Percentiles rank a stretch among this genome's conserved stretches.
Evolutionary conservation across 2,113 vertebrate species (phyloP).

Genomic region (Garra rufa): DNA sequence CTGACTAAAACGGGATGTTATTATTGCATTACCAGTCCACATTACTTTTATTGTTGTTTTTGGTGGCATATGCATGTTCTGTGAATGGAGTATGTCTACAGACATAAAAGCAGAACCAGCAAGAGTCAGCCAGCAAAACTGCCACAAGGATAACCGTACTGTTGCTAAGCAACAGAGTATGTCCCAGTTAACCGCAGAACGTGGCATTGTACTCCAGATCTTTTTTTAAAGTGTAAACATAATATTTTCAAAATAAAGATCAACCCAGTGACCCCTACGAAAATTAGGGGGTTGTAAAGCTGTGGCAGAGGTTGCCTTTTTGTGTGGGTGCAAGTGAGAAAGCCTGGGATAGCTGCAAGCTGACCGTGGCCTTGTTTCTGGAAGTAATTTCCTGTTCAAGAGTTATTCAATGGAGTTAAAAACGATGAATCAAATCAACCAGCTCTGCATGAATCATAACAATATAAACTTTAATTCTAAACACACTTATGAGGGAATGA

Average conservation of each 20-base stretch:
- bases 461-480: background rate
- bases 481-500: background rate
- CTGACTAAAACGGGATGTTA: background rate
- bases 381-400: background rate
- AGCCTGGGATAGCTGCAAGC: background rate
- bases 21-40: background rate
- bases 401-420: background rate
- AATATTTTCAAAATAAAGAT: slow-evolving; percentile 27
- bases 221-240: background rate
- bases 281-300: background rate
- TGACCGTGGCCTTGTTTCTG: background rate
- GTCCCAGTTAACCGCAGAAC: background rate
- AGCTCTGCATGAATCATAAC: background rate
- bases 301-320: background rate
- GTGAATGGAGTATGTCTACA: background rate
- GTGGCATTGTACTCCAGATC: background rate
- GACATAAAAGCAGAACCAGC: background rate
- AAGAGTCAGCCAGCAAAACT: slow-evolving; percentile 20
- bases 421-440: background rate
- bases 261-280: background rate
- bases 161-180: slow-evolving; percentile 44
- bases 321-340: background rate
- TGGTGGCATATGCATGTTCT: background rate
- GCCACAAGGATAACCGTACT: slow-evolving; percentile 2
- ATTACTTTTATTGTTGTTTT: background rate